Evolutionary conservation across 2,113 vertebrate species (phyloP).

Genomic region (Romanogobio albipinnatus): DNA sequence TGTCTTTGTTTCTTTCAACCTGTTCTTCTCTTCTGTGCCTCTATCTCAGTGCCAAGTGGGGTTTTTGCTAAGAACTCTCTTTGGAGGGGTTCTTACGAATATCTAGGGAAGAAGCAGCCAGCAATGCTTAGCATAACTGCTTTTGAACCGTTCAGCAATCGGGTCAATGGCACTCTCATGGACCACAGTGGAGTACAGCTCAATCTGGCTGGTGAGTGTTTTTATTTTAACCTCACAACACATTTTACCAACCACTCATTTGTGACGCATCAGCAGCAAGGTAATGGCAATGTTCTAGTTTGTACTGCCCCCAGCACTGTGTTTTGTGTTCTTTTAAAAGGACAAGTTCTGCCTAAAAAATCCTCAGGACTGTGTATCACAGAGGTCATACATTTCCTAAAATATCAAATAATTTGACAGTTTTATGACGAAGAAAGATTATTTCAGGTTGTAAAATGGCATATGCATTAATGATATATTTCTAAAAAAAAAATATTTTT

Average conservation of each 20-base stretch:
- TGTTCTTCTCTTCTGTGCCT: not conserved
- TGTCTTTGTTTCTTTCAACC: not conserved
- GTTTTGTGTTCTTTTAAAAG: not conserved
- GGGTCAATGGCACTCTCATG: slow-evolving; percentile 91
- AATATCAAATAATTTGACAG: no score
- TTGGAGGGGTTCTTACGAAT: slow-evolving; percentile 98
- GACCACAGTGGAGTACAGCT: slow-evolving; percentile 95
- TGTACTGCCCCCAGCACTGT: not conserved
- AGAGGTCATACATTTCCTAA: no score
- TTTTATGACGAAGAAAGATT: no score
- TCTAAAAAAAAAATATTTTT: no score
- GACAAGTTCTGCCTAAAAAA: not conserved
- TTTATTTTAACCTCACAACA: slow-evolving; percentile 24
- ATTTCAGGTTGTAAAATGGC: no score
- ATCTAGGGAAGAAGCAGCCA: slow-evolving; percentile 95
- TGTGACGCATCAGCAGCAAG: not conserved
- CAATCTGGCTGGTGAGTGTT: slow-evolving; percentile 84
- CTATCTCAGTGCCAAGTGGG: slow-evolving; percentile 84
- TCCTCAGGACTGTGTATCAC: not conserved
- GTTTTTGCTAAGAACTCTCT: slow-evolving; percentile 95
- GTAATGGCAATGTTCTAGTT: not conserved
- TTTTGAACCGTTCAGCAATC: slow-evolving; percentile 85
- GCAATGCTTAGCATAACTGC: slow-evolving; percentile 93
- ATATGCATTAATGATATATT: no score
- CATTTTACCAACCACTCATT: slow-evolving; percentile 16